phyloP scores from a whole-genome alignment of 2,797 vertebrate genomes.

The Silurus lanzhouensis region DNA sequence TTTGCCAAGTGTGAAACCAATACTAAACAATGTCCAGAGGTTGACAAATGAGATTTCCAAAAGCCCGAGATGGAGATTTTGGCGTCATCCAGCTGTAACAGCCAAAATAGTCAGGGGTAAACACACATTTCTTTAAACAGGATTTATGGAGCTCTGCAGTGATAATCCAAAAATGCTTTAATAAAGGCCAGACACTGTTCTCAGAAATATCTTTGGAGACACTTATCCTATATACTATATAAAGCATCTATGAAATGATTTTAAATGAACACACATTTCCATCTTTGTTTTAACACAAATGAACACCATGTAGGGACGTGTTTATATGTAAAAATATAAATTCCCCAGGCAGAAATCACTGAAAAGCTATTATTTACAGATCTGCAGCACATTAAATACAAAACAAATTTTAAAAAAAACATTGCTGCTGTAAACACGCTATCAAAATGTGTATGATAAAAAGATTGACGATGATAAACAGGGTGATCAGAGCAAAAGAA shows the following conservation, averaged over 20 bases:
- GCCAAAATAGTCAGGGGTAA: slow-evolving; percentile 14
- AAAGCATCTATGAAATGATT: background rate
- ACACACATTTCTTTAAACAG: slow-evolving; percentile 1
- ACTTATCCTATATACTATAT: background rate
- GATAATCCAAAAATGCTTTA: slow-evolving; percentile 5
- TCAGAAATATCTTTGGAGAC: slow-evolving; percentile 9
- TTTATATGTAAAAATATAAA: background rate
- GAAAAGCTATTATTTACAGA: background rate
- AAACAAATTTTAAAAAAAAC: background rate
- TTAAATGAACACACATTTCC: background rate
- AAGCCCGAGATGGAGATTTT: background rate
- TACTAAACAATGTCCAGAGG: slow-evolving; percentile 4
- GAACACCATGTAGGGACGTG: background rate
- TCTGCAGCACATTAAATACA: too few relatives aligned
- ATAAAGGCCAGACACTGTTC: slow-evolving; percentile 17
- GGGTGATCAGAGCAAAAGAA: background rate
- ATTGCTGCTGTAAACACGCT: background rate
- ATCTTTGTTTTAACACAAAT: background rate
- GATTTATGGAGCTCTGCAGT: slow-evolving; percentile 1
- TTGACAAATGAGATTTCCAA: background rate
- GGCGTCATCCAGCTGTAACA: slow-evolving; percentile 5
- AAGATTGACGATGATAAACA: background rate
- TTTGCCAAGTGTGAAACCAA: slow-evolving; percentile 18
- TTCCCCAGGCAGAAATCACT: background rate
- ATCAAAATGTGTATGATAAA: background rate